Evolutionary conservation across 2,113 vertebrate species (phyloP).

Genomic region (Cyphomyrus discorhynchus): DNA sequence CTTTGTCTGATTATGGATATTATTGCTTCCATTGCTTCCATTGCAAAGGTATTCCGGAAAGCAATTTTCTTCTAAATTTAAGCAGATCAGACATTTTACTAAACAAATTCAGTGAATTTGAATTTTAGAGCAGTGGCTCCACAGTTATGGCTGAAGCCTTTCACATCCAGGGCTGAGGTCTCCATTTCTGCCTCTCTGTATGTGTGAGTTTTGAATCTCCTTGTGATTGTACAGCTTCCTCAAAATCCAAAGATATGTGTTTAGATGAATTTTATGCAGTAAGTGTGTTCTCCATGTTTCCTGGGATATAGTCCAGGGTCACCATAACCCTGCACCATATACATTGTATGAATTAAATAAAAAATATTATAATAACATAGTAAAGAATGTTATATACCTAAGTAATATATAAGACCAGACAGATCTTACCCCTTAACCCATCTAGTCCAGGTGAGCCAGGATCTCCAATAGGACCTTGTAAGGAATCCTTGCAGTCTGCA

Average conservation of each 20-base stretch:
- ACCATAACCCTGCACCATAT: not conserved
- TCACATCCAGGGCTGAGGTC: not conserved
- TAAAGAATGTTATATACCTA: not conserved
- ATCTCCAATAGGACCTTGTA: constrained; percentile 42
- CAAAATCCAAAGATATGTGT: not conserved
- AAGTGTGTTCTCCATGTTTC: not conserved
- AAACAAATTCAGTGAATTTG: not conserved
- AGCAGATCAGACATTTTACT: not conserved
- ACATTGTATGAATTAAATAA: not conserved
- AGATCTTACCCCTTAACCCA: constrained; percentile 57
- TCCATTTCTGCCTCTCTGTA: not conserved
- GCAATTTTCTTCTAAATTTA: not conserved
- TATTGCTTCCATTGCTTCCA: not conserved
- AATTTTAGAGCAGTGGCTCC: not conserved
- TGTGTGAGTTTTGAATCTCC: not conserved
- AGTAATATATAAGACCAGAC: not conserved
- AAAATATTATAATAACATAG: not conserved
- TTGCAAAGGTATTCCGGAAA: not conserved
- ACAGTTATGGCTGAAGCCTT: not conserved
- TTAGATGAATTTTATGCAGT: not conserved
- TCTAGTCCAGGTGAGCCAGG: constrained; percentile 54
- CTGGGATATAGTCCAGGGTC: not conserved
- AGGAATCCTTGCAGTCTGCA: constrained; percentile 28
- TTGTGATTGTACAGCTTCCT: not conserved
- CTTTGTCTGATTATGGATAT: not conserved